Evolutionary conservation across 2,797 vertebrate species (phyloP), one percentile per base, ranked within the genome.

Genomic region (Malacoraja senta): DNA sequence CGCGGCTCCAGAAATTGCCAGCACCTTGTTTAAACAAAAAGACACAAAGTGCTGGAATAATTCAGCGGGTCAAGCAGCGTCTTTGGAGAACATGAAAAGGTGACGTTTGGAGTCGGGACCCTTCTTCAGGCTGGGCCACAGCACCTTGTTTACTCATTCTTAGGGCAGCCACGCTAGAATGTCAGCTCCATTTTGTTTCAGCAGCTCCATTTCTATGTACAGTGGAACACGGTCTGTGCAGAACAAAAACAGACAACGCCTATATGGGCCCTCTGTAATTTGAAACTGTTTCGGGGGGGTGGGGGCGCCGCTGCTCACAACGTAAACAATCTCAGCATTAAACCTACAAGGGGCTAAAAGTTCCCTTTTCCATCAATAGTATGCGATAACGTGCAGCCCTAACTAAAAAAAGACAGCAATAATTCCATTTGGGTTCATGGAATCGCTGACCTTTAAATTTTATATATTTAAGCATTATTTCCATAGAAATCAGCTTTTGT

Each of bases 161-260:
- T 8, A 35, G 2, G 13, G 2, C 13, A 65, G 35, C n/a, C 61
- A 68, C 17, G 21, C 63, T 2, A 68, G 84, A 21, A 6, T n/a
- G 35, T 2, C 84, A 35, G 84, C 84, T 88, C 84, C 84, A 88
- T 88, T 88, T 88, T 88, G 84, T 88, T 88, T 88, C n/a, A 9
- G 61, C 61, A 35, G n/a, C 32, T 35, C 32, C 63, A 26, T 8
- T 65, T n/a, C 15, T 24, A 15, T 21, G 29, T 32, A 63, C 58
- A 68, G 21, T 84, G 44, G 44, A 53, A 81, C 58, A 63, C 26
- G 3, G 61, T 88, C n/a, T 88, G 58, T 19, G 8, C 84, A 32
- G 29, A 35, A 88, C 61, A 88, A 68, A 88, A 88, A 88, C 61
- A 63, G 58, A 6, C 61, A 32, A 9, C n/a, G 84, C 84, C 84